Base-by-base conservation (phyloP, 92 coral and sea anemone species). In the Pocillopora grandis region DNA sequence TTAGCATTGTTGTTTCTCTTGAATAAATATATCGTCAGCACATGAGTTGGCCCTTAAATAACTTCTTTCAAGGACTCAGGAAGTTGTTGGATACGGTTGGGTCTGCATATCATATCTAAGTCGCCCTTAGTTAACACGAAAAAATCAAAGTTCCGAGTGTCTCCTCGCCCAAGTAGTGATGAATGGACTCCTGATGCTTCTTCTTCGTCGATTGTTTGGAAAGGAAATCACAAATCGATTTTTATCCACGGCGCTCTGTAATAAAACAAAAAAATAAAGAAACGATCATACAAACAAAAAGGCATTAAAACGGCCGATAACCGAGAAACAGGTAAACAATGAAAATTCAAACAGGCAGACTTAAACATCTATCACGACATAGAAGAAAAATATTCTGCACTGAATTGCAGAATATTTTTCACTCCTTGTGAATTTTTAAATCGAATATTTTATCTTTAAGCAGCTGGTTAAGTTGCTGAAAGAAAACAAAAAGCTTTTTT, bases 231-330 rank as follows among this genome's bases (percentile, higher is more conserved):
- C 92, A 75, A 95, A 95, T 20, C 98, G 93, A 72, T 92, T 90
- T 88, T 93, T 95, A 87, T 95, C 98, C 73, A 95, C 91, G 2
- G 97, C 87, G 65, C 98, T 95, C 98, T 95, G 88, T 62, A 76
- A 82, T 57, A 69, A 60, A 85, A 62, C 42, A 70, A 66, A 9
- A n/a, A 65, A 48, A 35, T 42, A 42, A 42, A 42, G 52, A 42
- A 42, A 42, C 4, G 5, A 42, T 42, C 52, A 42, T 42, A 42
- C 52, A 42, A 13, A 8, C 15, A 27, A 23, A 52, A 80, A n/a
- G 1, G 1, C 1, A 3, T n/a, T 15, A 2, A 66, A 55, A 62
- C 13, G 10, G 37, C n/a, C 2, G 16, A 0, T 12, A 76, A 37
- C 49, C 10, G 16, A 1, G 5, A 35, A 15, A 16, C n/a, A 66